Conservation (phyloP, 1,140 invertebrate species). For the Drosophila lacertosa region DNA sequence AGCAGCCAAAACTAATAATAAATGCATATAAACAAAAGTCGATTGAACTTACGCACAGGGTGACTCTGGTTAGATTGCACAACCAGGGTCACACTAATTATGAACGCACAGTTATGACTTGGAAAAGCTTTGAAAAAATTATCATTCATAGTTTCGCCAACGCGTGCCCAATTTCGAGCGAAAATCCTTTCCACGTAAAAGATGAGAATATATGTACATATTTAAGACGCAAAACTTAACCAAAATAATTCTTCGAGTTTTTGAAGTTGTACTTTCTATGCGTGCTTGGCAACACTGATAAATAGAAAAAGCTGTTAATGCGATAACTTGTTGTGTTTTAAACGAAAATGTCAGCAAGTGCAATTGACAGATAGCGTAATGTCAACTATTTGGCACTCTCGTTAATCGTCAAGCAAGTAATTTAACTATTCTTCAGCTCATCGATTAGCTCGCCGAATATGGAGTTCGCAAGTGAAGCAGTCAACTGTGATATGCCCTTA, state of each 20-base stretch:
- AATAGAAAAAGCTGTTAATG: not conserved
- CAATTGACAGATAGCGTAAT: slow-evolving; percentile 7
- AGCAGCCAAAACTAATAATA: not conserved
- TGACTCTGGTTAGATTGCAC: too few species aligned
- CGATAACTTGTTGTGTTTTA: not conserved
- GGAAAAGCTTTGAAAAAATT: too few species aligned
- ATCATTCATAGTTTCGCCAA: too few species aligned
- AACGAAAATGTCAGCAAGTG: slow-evolving; percentile 9
- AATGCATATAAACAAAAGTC: not conserved
- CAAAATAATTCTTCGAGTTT: too few species aligned
- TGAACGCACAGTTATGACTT: too few species aligned
- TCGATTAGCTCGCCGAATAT: not conserved
- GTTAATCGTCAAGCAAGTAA: not conserved
- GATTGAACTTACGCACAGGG: not conserved
- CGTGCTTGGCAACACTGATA: slow-evolving; percentile 6
- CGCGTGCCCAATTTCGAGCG: too few species aligned
- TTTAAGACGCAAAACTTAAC: too few species aligned
- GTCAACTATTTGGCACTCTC: slow-evolving; percentile 7
- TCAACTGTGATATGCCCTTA: slow-evolving; percentile 19
- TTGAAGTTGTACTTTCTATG: too few species aligned
- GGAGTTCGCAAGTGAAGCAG: not conserved
- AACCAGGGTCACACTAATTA: too few species aligned
- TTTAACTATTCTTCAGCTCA: not conserved
- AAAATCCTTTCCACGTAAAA: too few species aligned
- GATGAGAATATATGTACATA: too few species aligned